Base-by-base conservation (phyloP, 2,797 vertebrate species). In the Helarctos malayanus region DNA sequence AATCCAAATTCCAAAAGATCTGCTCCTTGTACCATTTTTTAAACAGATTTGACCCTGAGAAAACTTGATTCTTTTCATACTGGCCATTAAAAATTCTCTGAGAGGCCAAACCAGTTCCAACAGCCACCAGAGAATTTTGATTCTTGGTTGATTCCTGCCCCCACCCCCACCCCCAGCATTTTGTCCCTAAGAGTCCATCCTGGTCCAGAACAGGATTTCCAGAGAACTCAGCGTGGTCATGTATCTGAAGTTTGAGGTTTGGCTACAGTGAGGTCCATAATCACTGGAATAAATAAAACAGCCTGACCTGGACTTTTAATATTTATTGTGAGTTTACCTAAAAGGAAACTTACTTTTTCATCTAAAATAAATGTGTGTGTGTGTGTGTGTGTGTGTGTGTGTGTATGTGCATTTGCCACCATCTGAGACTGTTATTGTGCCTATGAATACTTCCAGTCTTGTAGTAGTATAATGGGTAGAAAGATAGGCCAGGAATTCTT, bases 291-390 rank as follows among this genome's bases (percentile, higher is more conserved):
- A 82, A 92, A 19, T 10, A 15, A 63, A 76, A 38, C 15, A 85
- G 16, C 27, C 65, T 89, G n/a, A 8, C 45, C 61, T 69, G 32
- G 71, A 47, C 45, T 71, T 73, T 57, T 41, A 41, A 5, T 63
- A 41, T 35, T 89, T 73, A n/a, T 54, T 83, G 49, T 75, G 35
- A 78, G 6, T 73, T 86, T 95, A 65, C 54, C 88, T 86, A 80
- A 94, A 56, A 89, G 59, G 68, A 94, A 87, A 80, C 6, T 27
- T 84, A 75, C 0, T 29, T 27, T 71, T 82, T 85, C 56, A 91
- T 69, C 32, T 89, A 29, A 92, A 75, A 15, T 45, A 12, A 12
- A 35, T 65, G 5, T 63, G 0, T 52, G 3, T 68, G 0, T n/a
- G 14, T 57, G 4, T 82, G 4, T 79, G 5, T 35, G 0, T 76